Base-by-base conservation (phyloP, 2,888 invertebrate genomes). In the Marronus borbonicus region DNA sequence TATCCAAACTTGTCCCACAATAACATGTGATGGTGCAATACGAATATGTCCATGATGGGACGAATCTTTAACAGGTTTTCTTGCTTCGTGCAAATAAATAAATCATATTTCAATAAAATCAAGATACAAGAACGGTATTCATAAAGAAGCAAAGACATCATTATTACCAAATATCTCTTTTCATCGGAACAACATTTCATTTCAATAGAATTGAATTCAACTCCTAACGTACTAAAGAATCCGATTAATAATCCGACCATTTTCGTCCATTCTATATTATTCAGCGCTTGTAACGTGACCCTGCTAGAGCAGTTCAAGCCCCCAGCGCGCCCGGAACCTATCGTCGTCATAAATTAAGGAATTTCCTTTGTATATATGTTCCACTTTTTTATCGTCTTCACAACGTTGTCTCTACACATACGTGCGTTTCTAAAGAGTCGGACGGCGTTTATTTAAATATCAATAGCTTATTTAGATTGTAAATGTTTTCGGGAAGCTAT, bases 281-380 rank as follows among this genome's bases (percentile, higher is more conserved):
- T 55, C 20, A 7, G 8, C 31, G n/a, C 10, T 55, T 14, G 62
- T 31, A 62, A 62, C 62, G 28, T 62, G 62, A 62, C 62, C 62
- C 62, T 4, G 14, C 28, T 2, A 5, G 2, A 28, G 20, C 20
- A 20, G n/a, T 31, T 28, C 10, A 62, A 62, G 14, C 28, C 24
- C 14, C 62, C 62, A 28, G 24, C 62, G 31, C 28, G 62, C 14
- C 55, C 55, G 55, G 55, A 55, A 55, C 55, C 55, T 31, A 81
- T 80, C 81, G 24, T 69, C 52, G 14, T 20, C 58, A 72, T 72
- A 72, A 70, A 72, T 72, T 58, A 58, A 72, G 72, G 72, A 72
- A 72, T 72, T 72, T 72, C 72, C 72, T 72, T 72, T 72, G 72
- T 72, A 36, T 72, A 69, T 31, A 10, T 31, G 8, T 20, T 44